These are phyloP conservation scores for Monochamus saltuarius DNA, from an alignment of 1,140 invertebrate species.

Conservation along the genomic window DNA sequence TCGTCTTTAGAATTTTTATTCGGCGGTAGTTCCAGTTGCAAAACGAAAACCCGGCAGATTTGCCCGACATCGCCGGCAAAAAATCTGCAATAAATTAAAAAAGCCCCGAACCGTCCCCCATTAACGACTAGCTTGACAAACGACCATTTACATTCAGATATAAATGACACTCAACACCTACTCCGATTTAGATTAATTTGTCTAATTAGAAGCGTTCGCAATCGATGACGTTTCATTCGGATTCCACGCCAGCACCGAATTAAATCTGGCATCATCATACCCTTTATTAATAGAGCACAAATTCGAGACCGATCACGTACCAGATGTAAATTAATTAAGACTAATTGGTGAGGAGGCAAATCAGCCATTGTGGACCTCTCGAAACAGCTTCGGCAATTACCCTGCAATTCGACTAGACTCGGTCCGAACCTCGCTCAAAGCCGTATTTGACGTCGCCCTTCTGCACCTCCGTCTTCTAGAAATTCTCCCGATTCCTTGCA, in stretches of 20 bases:
- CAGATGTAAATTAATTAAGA: constrained; percentile 8
- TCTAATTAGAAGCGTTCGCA: constrained; percentile 2
- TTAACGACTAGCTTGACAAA: no score
- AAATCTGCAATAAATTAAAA: no score
- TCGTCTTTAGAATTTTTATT: no score
- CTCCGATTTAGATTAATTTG: neutral
- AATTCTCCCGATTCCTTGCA: no score
- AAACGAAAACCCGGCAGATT: no score
- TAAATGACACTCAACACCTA: no score
- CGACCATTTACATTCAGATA: no score
- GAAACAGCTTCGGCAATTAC: neutral
- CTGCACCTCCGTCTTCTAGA: no score
- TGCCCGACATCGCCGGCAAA: no score
- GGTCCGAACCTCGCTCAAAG: neutral
- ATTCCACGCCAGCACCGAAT: neutral
- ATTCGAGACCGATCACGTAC: constrained; percentile 4
- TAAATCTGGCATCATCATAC: constrained; percentile 7
- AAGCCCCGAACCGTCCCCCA: no score
- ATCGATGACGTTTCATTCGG: neutral
- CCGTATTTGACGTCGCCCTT: no score
- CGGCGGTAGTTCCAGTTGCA: no score
- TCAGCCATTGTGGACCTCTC: neutral
- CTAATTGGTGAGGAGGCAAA: neutral
- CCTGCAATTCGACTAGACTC: neutral
- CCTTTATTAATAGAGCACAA: constrained; percentile 7